A percentile compares a stretch with the other conserved stretches of the same genome.
Evolutionary conservation across 2,888 invertebrate species (phyloP).

Genomic region (Andricus quercusramuli): DNA sequence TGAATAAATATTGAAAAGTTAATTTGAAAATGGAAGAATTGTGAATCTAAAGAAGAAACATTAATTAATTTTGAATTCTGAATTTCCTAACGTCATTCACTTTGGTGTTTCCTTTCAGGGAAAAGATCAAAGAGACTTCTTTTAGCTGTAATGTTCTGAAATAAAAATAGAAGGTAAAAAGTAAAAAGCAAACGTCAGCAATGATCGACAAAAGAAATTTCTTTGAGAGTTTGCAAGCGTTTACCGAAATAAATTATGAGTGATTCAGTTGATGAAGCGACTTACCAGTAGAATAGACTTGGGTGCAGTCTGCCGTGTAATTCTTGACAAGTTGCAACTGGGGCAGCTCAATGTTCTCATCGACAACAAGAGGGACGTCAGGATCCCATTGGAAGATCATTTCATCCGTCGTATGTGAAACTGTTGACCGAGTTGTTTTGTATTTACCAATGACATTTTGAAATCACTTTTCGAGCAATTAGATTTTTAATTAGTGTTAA

Average conservation of each 20-base stretch:
- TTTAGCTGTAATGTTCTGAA: background rate
- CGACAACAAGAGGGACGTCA: constrained; percentile 92
- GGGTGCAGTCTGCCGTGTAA: constrained; percentile 93
- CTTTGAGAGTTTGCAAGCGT: constrained; percentile 10
- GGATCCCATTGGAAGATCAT: constrained; percentile 97
- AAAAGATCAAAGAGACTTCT: constrained; percentile 2
- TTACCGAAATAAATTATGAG: constrained; percentile 7
- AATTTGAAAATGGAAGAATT: background rate
- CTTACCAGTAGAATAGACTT: constrained; percentile 93
- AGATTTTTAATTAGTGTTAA: constrained; percentile 32
- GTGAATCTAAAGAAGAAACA: too few relatives aligned
- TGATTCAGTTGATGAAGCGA: constrained; percentile 29
- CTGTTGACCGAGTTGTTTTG: constrained; percentile 80
- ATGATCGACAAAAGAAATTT: constrained; percentile 9
- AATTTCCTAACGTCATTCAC: background rate
- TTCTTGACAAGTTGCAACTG: constrained; percentile 93
- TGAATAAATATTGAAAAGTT: background rate
- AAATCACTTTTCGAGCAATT: constrained; percentile 5
- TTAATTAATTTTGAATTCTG: background rate
- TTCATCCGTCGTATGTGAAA: constrained; percentile 96
- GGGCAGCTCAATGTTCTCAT: constrained; percentile 93
- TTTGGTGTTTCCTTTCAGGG: background rate
- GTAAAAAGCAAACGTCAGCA: background rate
- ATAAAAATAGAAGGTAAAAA: background rate
- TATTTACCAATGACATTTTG: constrained; percentile 42